Base-by-base conservation (phyloP, 2,113 vertebrate species). In the Phylloscopus trochiloides region DNA sequence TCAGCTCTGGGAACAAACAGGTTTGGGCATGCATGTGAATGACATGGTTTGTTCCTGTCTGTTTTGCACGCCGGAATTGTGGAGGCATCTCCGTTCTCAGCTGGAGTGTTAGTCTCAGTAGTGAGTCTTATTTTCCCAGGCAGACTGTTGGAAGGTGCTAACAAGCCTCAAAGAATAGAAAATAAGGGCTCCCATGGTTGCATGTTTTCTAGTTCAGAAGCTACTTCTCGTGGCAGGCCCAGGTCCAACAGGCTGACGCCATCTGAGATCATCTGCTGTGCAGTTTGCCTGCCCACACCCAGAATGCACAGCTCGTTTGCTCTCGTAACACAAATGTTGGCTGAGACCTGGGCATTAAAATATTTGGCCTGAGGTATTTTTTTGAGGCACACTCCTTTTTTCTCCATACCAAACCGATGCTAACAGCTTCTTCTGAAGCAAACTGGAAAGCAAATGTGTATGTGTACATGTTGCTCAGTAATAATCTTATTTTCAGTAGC, bases 1-100 rank as follows among this genome's bases (percentile, higher is more conserved):
- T 96, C 95, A 95, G 94, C 86, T 84, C 74, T 94, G 93, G 86
- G 93, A 96, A 73, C 67, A 91, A 86, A 62, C 94, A 94, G 76
- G 85, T 90, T 94, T 87, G 85, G 75, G 73, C 94, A 85, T 7
- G 90, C 77, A 50, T 68, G 79, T 34, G 50, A 52, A 59, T 66
- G 65, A 90, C 87, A 66, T 8, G 65, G 55, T 74, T 88, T 5
- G 4, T 38, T 95, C 72, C 57, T 55, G 36, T 57, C 93, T 91
- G 65, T 65, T 92, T 93, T 65, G 73, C 75, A 92, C 95, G 86
- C 58, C 6, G 2, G 72, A 71, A 54, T 20, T 68, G 58, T 95
- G 89, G 89, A 81, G 59, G 54, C 52, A 63, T 81, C 67, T 93
- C 77, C 89, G 12, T 79, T 76, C 78, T 91, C 94, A 88, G 93